Evolutionary conservation across 2,888 invertebrate species (phyloP), one percentile per base, ranked within the genome.

Genomic region (Pachymerium ferrugineum): DNA sequence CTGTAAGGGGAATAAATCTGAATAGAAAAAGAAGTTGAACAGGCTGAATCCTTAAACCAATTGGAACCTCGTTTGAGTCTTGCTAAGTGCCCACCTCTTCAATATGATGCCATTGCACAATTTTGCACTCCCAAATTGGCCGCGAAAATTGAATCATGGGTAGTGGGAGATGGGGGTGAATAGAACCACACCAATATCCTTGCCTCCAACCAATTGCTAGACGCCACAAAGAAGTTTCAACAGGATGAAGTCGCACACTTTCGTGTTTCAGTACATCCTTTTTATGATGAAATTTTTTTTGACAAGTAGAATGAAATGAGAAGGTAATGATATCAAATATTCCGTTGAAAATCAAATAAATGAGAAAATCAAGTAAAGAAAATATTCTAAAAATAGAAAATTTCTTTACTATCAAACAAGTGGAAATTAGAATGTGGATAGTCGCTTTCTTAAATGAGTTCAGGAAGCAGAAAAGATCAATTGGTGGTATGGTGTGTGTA

Each of bases 31-130:
- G 28, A 62, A 25, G 28, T 28, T 12, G 62, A 62, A 28, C 28
- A 12, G 62, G 62, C 25, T 62, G 62, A 62, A 12, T 62, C 22
- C 28, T 62, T 62, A 62, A 62, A 25, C 25, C 62, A 62, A 62
- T 62, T 62, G 62, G 62, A 28, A 28, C 62, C 25, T 62, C 62
- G 28, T 62, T 62, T 62, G 62, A 62, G 62, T 62, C 28, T 62
- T 25, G 47, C 62, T 62, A 62, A 62, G 62, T 62, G 62, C 62
- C 25, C 25, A 28, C 62, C 8, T 62, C n/a, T 62, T 62, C 62
- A 62, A 62, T 62, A 62, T 62, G 62, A 62, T 62, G 62, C 62
- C 62, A 62, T 62, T 62, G 62, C 62, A 62, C 62, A 62, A 62
- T 62, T 62, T 62, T 62, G n/a, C 62, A 14, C 62, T 62, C 62